Evolutionary conservation across 1,140 invertebrate species (phyloP).

Genomic region (Bombus consobrinus): DNA sequence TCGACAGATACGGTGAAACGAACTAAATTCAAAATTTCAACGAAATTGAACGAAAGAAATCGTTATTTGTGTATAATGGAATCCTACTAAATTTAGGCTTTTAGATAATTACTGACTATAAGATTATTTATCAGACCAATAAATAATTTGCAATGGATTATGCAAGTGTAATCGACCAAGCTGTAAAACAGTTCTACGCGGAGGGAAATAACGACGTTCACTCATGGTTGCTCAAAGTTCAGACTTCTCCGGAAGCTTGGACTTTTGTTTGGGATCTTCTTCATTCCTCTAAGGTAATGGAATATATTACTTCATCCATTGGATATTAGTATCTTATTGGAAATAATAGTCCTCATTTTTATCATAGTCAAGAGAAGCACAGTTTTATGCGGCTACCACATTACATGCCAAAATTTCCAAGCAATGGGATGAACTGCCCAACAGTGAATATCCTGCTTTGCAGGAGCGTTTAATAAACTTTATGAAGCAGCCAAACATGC

Average conservation of each 20-base stretch:
- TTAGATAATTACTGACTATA: neutral
- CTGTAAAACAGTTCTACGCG: conserved; percentile 83
- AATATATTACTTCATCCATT: neutral
- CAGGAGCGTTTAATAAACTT: conserved; percentile 89
- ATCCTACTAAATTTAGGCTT: neutral
- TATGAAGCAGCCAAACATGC: conserved; percentile 88
- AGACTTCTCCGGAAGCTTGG: conserved; percentile 93
- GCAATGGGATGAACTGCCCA: conserved; percentile 92
- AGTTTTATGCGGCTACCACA: conserved; percentile 96
- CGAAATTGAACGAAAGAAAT: neutral
- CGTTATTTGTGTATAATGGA: neutral
- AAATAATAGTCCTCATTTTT: neutral
- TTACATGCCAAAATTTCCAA: conserved; percentile 93
- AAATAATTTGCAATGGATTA: conserved; percentile 67
- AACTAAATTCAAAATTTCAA: neutral
- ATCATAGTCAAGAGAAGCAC: conserved; percentile 91
- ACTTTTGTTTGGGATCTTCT: conserved; percentile 94
- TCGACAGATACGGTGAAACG: neutral
- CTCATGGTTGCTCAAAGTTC: conserved; percentile 91
- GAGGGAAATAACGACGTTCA: conserved; percentile 88
- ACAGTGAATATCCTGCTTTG: conserved; percentile 88
- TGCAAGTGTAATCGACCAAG: conserved; percentile 79
- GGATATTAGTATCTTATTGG: neutral
- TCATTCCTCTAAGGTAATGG: conserved; percentile 87
- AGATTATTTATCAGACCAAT: neutral